A percentile compares a stretch with the other conserved stretches of the same genome.
Evolutionary conservation across 2,888 invertebrate species (phyloP).

Genomic region (Scaptomyza cyrtandrae): DNA sequence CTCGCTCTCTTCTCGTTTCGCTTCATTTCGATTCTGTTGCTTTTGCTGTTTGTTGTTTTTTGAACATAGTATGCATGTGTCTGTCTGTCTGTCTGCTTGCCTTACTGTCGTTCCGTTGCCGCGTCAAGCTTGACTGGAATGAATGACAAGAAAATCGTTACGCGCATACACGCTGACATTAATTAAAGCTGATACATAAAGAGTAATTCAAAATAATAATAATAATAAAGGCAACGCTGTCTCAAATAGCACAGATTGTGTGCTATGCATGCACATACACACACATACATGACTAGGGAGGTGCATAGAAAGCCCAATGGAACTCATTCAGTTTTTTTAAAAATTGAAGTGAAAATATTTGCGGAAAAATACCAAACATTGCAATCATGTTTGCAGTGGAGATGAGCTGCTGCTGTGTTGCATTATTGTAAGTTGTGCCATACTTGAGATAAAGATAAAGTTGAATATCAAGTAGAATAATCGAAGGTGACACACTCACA

Average conservation of each 20-base stretch:
- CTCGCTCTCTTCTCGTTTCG: neutral
- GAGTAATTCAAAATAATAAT: conserved; percentile 74
- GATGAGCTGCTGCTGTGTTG: neutral
- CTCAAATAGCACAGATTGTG: conserved; percentile 35
- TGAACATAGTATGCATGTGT: conserved; percentile 21
- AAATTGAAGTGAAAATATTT: conserved; percentile 42
- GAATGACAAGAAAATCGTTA: conserved; percentile 78
- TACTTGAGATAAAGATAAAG: conserved; percentile 11
- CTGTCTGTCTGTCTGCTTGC: conserved; percentile 27
- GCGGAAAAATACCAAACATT: conserved; percentile 22
- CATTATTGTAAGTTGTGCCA: conserved; percentile 1
- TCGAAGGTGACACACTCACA: conserved; percentile 16
- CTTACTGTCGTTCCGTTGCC: conserved; percentile 46
- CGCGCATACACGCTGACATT: conserved; percentile 67
- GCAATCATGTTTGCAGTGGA: conserved; percentile 7
- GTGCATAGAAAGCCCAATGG: conserved; percentile 11
- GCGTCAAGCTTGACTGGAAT: conserved; percentile 68
- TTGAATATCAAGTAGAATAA: conserved; percentile 10
- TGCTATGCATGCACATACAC: conserved; percentile 24
- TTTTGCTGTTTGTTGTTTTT: conserved; percentile 14
- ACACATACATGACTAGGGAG: conserved; percentile 2
- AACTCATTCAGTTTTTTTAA: conserved; percentile 31
- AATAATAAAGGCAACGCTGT: conserved; percentile 62
- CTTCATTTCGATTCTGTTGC: conserved; percentile 41
- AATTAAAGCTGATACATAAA: conserved; percentile 76